Base-by-base conservation (phyloP, 2,797 vertebrate species). In the Glyptemys insculpta region DNA sequence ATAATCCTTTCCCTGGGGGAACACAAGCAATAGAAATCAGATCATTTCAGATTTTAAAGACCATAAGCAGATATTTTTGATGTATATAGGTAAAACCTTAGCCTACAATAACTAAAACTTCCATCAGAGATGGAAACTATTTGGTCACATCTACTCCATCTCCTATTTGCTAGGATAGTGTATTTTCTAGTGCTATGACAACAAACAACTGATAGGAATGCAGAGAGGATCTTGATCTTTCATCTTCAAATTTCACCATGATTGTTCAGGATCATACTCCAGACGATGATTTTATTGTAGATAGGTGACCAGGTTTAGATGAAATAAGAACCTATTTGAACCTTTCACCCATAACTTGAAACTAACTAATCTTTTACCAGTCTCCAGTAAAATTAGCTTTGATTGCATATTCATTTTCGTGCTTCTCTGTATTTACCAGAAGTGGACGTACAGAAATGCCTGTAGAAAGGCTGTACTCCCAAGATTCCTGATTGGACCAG, bases 1-100 rank as follows among this genome's bases (percentile, higher is more conserved):
- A 96, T 56, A 99, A 98, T 19, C 99, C 99, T 0, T 98, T 98
- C 23, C 99, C 99, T 99, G 93, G 59, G 91, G 81, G 96, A 93
- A 97, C 82, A 96, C 37, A 95, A 83, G 29, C 87, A 94, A 88
- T n/a, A 74, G 4, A 79, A 41, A 34, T 89, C 0, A 31, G 27
- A 31, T 25, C 53, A 37, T 72, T 72, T 25, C 68, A 72, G 68
- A 72, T 72, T 95, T 87, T 62, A 19, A 52, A 91, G 76, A 65
- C 29, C 53, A 91, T 50, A 86, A 12, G 29, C 37, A 94, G 74
- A 34, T 29, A 52, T 59, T 52, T 93, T 50, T 81, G 65, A 92
- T 47, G 44, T 87, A 85, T 76, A 72, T 0, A 2, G 41, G 52
- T 47, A 79, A 31, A 81, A 44, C 5, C 7, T 56, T 47, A 1